A percentile compares a stretch with the other conserved stretches of the same genome.
phyloP scores from a whole-genome alignment of 1,140 invertebrate species.

The Thaumatotibia leucotreta region DNA sequence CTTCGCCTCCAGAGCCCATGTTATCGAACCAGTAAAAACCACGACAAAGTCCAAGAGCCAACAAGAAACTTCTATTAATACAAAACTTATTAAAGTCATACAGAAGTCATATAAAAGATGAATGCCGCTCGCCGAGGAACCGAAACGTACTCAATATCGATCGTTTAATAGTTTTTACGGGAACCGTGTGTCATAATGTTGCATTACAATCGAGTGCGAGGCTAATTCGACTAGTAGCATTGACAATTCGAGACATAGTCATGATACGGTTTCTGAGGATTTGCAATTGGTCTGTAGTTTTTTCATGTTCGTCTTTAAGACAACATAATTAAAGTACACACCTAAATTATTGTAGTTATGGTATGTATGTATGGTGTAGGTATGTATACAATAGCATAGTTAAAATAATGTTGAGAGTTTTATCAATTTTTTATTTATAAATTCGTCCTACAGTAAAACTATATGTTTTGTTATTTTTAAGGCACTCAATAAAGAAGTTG shows the following conservation, averaged over 20 bases:
- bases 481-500: too few relatives aligned
- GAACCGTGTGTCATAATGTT: conserved; percentile 26
- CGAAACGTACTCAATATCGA: conserved; percentile 11
- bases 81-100: conserved; percentile 5
- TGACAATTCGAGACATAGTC: not conserved
- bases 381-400: too few relatives aligned
- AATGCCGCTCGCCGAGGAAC: not conserved
- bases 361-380: too few relatives aligned
- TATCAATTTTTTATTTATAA: too few relatives aligned
- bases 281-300: too few relatives aligned
- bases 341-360: too few relatives aligned
- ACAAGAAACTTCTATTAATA: not conserved
- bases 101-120: conserved; percentile 7
- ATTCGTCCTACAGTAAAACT: too few relatives aligned
- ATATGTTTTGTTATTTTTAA: too few relatives aligned
- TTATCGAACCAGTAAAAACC: not conserved
- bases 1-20: not conserved
- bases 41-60: not conserved
- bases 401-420: too few relatives aligned
- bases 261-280: too few relatives aligned
- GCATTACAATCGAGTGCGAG: conserved; percentile 19
- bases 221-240: not conserved
- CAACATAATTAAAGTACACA: too few relatives aligned
- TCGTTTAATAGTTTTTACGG: conserved; percentile 32
- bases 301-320: too few relatives aligned